phyloP scores from a whole-genome alignment of 2,797 vertebrate genomes.

The Halcyon chelicuti region DNA sequence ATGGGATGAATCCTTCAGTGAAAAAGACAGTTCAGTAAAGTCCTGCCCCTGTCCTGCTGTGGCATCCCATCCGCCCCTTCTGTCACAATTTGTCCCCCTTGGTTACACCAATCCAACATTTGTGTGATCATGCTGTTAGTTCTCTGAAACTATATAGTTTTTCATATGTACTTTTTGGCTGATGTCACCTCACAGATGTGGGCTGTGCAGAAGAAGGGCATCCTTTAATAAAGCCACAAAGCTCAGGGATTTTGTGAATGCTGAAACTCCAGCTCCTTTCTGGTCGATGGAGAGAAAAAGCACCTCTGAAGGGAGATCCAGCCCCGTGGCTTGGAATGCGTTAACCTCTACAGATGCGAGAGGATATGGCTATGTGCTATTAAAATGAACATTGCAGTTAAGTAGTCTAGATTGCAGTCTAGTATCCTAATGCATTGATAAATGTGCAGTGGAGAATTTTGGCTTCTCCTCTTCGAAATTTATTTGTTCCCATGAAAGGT shows the following conservation, averaged over 20 bases:
- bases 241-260: not conserved
- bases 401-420: not conserved
- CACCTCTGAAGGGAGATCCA: not conserved
- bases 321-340: not conserved
- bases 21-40: not conserved
- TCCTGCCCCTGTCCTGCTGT: fast-evolving
- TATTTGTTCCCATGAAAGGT: not conserved
- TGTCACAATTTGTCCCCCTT: not conserved
- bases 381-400: not conserved
- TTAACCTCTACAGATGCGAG: not conserved
- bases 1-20: not conserved
- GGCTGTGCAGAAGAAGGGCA: not conserved
- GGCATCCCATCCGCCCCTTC: fast-evolving
- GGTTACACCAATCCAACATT: not conserved
- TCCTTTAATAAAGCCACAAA: not conserved
- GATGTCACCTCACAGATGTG: not conserved
- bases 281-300: not conserved
- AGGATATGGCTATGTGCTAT: not conserved
- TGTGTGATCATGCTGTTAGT: fast-evolving
- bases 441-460: not conserved
- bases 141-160: not conserved
- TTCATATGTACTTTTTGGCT: not conserved
- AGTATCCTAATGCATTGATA: not conserved
- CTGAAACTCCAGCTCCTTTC: not conserved
- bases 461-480: not conserved